Percentiles rank a stretch among this genome's conserved stretches.
These are phyloP conservation scores for Takifugu ocellatus DNA, from an alignment of 2,797 vertebrate genomes.

Conservation along the genomic window DNA sequence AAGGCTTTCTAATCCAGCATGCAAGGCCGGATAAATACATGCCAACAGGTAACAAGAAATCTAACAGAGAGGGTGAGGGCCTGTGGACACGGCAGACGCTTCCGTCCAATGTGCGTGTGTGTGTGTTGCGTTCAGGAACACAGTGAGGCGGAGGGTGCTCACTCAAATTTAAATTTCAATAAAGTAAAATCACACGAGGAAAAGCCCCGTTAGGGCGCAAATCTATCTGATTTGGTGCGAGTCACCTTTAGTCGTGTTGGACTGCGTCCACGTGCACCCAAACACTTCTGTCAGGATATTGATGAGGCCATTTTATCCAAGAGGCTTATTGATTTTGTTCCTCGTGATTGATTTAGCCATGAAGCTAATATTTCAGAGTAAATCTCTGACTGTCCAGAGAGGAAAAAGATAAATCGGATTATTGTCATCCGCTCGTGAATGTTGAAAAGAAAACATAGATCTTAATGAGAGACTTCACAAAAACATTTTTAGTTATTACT, in stretches of 20 bases:
- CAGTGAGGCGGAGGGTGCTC: slow-evolving; percentile 3
- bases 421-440: slow-evolving; percentile 21
- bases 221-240: slow-evolving; percentile 20
- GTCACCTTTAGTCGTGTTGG: slow-evolving; percentile 24
- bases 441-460: slow-evolving; percentile 6
- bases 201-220: neutral
- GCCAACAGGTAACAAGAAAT: slow-evolving; percentile 94
- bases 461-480: neutral
- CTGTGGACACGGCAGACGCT: neutral
- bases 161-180: slow-evolving; percentile 23
- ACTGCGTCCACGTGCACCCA: slow-evolving; percentile 4
- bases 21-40: slow-evolving; percentile 88
- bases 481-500: neutral
- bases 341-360: slow-evolving; percentile 39
- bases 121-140: slow-evolving; percentile 1
- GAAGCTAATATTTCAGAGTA: slow-evolving; percentile 60
- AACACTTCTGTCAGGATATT: slow-evolving; percentile 17
- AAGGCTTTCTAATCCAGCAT: slow-evolving; percentile 91
- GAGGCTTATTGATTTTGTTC: slow-evolving; percentile 33
- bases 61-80: slow-evolving; percentile 64
- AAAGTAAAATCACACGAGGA: slow-evolving; percentile 10
- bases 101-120: slow-evolving; percentile 9
- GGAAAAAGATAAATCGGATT: slow-evolving; percentile 8
- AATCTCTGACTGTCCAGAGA: slow-evolving; percentile 37
- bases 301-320: slow-evolving; percentile 35